Percentiles rank a stretch among this genome's conserved stretches.
phyloP scores from a whole-genome alignment of 2,797 vertebrate genomes.

The Takifugu rubripes region DNA sequence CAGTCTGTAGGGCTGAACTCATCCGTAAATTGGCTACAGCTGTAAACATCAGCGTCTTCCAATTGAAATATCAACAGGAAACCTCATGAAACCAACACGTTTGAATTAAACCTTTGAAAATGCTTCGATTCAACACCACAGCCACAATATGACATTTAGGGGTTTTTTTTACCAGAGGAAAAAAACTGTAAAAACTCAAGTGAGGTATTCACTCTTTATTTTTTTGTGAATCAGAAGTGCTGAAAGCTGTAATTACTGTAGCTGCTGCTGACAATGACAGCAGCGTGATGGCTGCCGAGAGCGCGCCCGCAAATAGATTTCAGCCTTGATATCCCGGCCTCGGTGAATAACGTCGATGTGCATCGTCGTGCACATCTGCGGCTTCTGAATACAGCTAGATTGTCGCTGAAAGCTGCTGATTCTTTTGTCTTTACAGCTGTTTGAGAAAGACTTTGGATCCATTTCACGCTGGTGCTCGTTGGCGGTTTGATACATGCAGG shows the following conservation, averaged over 20 bases:
- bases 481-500: neutral
- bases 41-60: too few relatives aligned
- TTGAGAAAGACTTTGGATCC: slow-evolving; percentile 49
- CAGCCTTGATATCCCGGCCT: slow-evolving; percentile 54
- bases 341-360: slow-evolving; percentile 54
- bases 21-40: neutral
- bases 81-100: neutral
- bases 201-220: slow-evolving; percentile 25
- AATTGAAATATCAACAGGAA: neutral
- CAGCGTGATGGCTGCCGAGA: slow-evolving; percentile 48
- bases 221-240: slow-evolving; percentile 30
- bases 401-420: slow-evolving; percentile 57
- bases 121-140: too few relatives aligned
- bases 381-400: slow-evolving; percentile 67
- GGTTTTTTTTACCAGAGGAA: neutral
- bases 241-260: slow-evolving; percentile 53
- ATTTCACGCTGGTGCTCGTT: slow-evolving; percentile 32
- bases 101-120: neutral
- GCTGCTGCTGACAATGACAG: slow-evolving; percentile 48
- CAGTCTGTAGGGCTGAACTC: too few relatives aligned
- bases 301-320: slow-evolving; percentile 47
- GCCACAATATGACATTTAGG: too few relatives aligned
- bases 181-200: slow-evolving; percentile 8
- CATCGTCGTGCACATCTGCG: slow-evolving; percentile 68
- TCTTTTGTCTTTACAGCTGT: slow-evolving; percentile 56